These are phyloP conservation scores for Phymatocera aterrima DNA, from an alignment of 2,888 invertebrate genomes.

Conservation along the genomic window DNA sequence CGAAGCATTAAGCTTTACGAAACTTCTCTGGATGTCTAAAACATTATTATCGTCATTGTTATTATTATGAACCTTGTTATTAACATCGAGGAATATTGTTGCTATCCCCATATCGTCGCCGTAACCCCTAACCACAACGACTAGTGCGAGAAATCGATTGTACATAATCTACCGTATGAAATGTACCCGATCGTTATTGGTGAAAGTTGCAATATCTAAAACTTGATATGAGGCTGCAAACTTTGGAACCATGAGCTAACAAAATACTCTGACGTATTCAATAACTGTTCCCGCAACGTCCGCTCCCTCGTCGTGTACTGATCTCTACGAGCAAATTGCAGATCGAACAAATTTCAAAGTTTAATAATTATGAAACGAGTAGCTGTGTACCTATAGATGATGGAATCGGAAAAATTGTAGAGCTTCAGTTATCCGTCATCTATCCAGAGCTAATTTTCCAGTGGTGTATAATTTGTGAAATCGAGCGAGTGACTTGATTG, in stretches of 20 bases:
- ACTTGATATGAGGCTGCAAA: too few species aligned
- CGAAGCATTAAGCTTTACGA: conserved; percentile 69
- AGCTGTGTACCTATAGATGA: not conserved
- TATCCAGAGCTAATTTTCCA: not conserved
- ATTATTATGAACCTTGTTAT: not conserved
- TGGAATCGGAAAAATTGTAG: not conserved
- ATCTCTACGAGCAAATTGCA: too few species aligned
- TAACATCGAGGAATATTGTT: not conserved
- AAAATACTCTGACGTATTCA: not conserved
- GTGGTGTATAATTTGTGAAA: not conserved
- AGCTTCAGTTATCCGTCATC: not conserved
- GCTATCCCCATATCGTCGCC: not conserved
- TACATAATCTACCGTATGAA: not conserved
- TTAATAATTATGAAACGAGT: not conserved
- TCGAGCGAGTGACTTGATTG: not conserved
- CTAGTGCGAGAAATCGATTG: too few species aligned
- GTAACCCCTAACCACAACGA: not conserved
- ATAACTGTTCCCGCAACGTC: not conserved
- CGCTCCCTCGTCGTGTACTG: not conserved
- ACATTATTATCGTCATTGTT: conserved; percentile 51
- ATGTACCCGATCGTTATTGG: not conserved
- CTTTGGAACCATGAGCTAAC: not conserved
- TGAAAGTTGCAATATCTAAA: not conserved
- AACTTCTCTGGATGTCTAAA: conserved; percentile 70
- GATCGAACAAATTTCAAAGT: not conserved